Evolutionary conservation across 64 coral and sea anemone species (phyloP).

Genomic region (Catalaphyllia jardinei): DNA sequence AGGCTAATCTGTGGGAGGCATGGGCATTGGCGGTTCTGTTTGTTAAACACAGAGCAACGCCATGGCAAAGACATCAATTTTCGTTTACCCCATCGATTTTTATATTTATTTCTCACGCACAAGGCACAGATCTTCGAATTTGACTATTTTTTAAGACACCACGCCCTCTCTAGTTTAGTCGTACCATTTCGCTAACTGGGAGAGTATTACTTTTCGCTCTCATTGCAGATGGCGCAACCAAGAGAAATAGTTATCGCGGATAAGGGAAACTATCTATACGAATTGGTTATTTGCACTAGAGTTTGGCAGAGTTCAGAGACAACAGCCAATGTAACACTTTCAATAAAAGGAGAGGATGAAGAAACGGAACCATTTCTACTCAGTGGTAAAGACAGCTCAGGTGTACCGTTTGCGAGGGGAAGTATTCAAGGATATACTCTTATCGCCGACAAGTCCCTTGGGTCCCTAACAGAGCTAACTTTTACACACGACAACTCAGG

Average conservation of each 20-base stretch:
- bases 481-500: slow-evolving; percentile 47
- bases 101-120: too few relatives aligned
- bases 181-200: too few relatives aligned
- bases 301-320: slow-evolving; percentile 51
- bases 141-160: too few relatives aligned
- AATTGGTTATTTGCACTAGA: slow-evolving; percentile 41
- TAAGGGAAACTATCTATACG: slow-evolving; percentile 9
- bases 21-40: too few relatives aligned
- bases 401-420: slow-evolving; percentile 4
- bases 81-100: too few relatives aligned
- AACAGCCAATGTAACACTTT: slow-evolving; percentile 41
- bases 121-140: too few relatives aligned
- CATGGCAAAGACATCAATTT: too few relatives aligned
- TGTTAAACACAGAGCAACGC: too few relatives aligned
- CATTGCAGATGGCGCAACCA: slow-evolving; percentile 36
- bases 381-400: background rate
- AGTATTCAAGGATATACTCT: slow-evolving; percentile 38
- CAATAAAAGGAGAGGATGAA: slow-evolving; percentile 13
- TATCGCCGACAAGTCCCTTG: background rate
- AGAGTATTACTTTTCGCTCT: background rate
- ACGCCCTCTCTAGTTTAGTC: too few relatives aligned
- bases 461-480: slow-evolving; percentile 14
- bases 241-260: background rate
- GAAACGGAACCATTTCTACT: background rate
- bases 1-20: too few relatives aligned